A percentile compares a stretch with the other conserved stretches of the same genome.
Evolutionary conservation across 2,888 invertebrate genomes (phyloP).

Genomic region (Mylabris sibirica): DNA sequence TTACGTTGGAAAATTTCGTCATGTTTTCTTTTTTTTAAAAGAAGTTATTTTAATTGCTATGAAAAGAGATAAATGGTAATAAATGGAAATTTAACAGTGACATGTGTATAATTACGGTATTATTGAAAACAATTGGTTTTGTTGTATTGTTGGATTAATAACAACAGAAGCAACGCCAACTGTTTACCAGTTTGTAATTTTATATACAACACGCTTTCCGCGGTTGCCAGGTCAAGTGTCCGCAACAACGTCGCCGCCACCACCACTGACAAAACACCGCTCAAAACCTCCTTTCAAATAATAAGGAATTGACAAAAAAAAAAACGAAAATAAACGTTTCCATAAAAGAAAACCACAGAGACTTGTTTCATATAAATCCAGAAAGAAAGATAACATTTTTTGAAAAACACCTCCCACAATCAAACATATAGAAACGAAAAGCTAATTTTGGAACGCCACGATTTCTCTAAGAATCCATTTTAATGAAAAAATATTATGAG

Average conservation of each 20-base stretch:
- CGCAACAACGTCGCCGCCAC: slow-evolving; percentile 59
- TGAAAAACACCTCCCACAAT: slow-evolving; percentile 54
- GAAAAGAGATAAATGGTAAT: neutral
- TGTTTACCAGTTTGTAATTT: slow-evolving; percentile 39
- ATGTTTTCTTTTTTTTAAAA: slow-evolving; percentile 1
- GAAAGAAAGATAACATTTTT: neutral
- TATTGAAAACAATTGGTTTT: neutral
- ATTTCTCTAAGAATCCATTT: slow-evolving; percentile 13
- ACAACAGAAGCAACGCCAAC: slow-evolving; percentile 9
- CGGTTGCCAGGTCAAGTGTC: slow-evolving; percentile 62
- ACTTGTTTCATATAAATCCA: neutral
- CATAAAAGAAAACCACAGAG: too few relatives aligned
- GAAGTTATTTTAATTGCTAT: neutral
- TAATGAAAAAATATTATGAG: neutral
- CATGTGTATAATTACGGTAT: neutral
- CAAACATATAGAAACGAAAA: slow-evolving; percentile 41
- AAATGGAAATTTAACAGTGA: neutral
- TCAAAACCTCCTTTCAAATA: slow-evolving; percentile 5
- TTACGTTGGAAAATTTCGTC: slow-evolving; percentile 47
- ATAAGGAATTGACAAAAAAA: neutral
- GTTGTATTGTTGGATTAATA: neutral
- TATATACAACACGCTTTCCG: slow-evolving; percentile 58
- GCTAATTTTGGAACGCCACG: slow-evolving; percentile 57
- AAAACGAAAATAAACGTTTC: neutral
- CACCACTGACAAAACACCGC: slow-evolving; percentile 18